Evolutionary conservation across 2,888 invertebrate genomes (phyloP), one percentile per base, ranked within the genome.

Genomic region (Stenodera caucasica): DNA sequence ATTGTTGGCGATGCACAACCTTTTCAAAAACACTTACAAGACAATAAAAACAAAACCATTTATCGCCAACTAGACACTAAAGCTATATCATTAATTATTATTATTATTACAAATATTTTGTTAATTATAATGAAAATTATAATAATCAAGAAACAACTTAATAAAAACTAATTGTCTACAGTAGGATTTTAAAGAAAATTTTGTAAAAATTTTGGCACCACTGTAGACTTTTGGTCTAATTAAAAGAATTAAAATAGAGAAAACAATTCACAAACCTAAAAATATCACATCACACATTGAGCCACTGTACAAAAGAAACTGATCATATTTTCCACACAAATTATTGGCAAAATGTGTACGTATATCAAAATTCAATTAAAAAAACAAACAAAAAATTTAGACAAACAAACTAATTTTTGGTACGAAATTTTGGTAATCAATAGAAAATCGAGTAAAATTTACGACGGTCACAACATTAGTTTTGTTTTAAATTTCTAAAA

Each of bases 271-370:
- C 78, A 78, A 79, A 80, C 79, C 80, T 79, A 78, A 80, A 80
- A 80, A 80, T 80, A 80, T 80, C 80, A 80, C 80, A 80, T 78
- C 78, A 79, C 79, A 80, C 78, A 78, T 80, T 80, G 80, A 80
- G 80, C 80, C 80, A 77, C 75, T 75, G 71, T 74, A 76, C 74
- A 74, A 73, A 64, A 68, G 70, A 71, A 18, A 3, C 64, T 60
- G 63, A 64, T 55, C 61, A 66, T 58, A 58, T 72, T 65, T 59
- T 33, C 15, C 9, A 29, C 15, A 45, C 53, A 61, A 61, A 62
- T 30, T 32, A 55, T 67, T 64, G 77, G 76, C 77, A 77, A 73
- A 77, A 78, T 76, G 75, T 79, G 78, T 77, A 76, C 77, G 76
- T 73, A 72, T 74, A 72, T 71, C 18, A 6, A 40, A 40, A 40